Evolutionary conservation across 2,888 invertebrate genomes (phyloP).

Genomic region (Plemyria rubiginata): DNA sequence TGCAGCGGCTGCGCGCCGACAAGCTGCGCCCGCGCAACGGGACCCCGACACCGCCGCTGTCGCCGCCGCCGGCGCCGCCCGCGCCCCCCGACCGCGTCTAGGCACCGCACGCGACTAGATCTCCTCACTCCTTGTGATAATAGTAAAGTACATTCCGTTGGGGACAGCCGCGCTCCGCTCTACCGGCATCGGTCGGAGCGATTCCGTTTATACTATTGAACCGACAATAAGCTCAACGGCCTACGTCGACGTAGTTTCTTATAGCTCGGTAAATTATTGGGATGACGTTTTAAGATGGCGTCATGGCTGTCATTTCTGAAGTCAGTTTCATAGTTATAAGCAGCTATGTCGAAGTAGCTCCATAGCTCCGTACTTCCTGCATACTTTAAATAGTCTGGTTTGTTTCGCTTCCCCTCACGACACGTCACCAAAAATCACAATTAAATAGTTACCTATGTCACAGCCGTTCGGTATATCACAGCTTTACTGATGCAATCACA

Average conservation of each 20-base stretch:
- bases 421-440: constrained; percentile 83
- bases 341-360: constrained; percentile 15
- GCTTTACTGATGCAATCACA: constrained; percentile 82
- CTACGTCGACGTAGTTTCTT: constrained; percentile 8
- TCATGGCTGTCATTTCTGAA: background rate
- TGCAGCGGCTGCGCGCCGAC: constrained; percentile 78
- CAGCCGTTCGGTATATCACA: constrained; percentile 81
- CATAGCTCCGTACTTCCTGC: constrained; percentile 39
- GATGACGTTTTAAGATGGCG: constrained; percentile 2
- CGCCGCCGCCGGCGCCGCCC: constrained; percentile 55
- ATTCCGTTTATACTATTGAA: constrained; percentile 35
- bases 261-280: background rate
- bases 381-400: constrained; percentile 38
- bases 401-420: constrained; percentile 51
- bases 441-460: constrained; percentile 77
- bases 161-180: constrained; percentile 41
- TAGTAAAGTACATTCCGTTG: constrained; percentile 80
- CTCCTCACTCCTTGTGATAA: constrained; percentile 76
- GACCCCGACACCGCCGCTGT: constrained; percentile 65
- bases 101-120: constrained; percentile 40
- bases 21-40: constrained; percentile 74
- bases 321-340: background rate
- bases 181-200: constrained; percentile 29
- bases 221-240: constrained; percentile 35
- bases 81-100: constrained; percentile 63